These are phyloP conservation scores for Callocephalon fimbriatum DNA, from an alignment of 2,113 vertebrate genomes.

Conservation along the genomic window DNA sequence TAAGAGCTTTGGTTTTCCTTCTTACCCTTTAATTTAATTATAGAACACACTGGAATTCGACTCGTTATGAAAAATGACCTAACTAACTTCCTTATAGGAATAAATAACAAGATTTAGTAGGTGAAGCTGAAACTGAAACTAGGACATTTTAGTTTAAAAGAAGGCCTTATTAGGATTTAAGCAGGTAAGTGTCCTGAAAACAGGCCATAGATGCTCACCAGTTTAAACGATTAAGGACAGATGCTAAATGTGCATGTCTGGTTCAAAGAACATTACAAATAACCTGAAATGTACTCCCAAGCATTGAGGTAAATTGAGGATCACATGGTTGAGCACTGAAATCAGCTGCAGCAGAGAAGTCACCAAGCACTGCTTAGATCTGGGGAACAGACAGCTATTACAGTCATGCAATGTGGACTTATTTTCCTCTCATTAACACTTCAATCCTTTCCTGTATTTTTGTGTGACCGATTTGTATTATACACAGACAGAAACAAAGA, in stretches of 20 bases:
- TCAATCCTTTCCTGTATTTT: too few relatives aligned
- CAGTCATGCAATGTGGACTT: accelerated
- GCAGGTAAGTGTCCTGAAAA: neutral
- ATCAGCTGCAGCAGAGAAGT: neutral
- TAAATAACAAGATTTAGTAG: neutral
- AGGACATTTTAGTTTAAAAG: neutral
- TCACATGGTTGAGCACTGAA: neutral
- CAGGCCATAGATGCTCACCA: neutral
- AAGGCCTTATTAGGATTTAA: neutral
- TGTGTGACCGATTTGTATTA: accelerated
- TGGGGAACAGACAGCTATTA: neutral
- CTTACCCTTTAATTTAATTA: neutral
- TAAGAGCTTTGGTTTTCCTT: neutral
- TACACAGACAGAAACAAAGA: neutral
- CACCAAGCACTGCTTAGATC: neutral
- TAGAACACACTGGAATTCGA: neutral
- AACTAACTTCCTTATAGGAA: neutral
- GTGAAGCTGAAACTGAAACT: neutral
- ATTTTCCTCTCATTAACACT: neutral
- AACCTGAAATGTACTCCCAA: neutral
- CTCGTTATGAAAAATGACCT: neutral
- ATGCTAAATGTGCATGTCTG: neutral
- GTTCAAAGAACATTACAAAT: neutral
- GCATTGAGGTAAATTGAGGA: neutral
- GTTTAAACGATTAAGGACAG: neutral